phyloP scores from a whole-genome alignment of 2,113 vertebrate genomes.

The Thermophis baileyi region DNA sequence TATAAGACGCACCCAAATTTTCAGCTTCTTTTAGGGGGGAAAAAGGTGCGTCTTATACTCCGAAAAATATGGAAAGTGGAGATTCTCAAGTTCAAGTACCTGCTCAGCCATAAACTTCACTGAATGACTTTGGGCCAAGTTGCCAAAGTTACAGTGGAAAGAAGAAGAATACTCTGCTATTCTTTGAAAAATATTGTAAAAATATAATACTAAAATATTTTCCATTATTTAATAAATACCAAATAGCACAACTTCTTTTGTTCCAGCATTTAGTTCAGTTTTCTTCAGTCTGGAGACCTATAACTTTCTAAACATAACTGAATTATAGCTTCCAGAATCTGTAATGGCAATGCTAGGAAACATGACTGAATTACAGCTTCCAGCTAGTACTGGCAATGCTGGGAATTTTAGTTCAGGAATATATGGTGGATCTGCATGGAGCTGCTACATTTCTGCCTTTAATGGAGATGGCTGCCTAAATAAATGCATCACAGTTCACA shows the following conservation, averaged over 20 bases:
- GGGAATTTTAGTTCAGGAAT: neutral
- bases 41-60: too few relatives aligned
- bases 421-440: neutral
- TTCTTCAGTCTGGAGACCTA: neutral
- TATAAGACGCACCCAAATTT: too few relatives aligned
- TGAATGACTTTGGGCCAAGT: neutral
- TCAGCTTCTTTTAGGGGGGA: too few relatives aligned
- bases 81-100: neutral
- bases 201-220: neutral
- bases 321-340: neutral
- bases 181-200: neutral
- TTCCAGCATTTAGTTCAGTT: neutral
- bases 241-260: neutral
- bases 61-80: too few relatives aligned
- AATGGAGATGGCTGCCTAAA: neutral
- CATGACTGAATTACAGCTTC: neutral
- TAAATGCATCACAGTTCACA: neutral
- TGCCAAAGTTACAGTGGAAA: neutral
- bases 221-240: neutral
- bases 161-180: neutral
- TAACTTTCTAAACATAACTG: neutral
- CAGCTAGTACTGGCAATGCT: neutral
- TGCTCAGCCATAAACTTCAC: neutral
- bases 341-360: neutral
- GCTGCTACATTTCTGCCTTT: neutral